These are phyloP conservation scores for Sarcophaga variegata DNA, from an alignment of 2,888 invertebrate genomes.

Conservation along the genomic window DNA sequence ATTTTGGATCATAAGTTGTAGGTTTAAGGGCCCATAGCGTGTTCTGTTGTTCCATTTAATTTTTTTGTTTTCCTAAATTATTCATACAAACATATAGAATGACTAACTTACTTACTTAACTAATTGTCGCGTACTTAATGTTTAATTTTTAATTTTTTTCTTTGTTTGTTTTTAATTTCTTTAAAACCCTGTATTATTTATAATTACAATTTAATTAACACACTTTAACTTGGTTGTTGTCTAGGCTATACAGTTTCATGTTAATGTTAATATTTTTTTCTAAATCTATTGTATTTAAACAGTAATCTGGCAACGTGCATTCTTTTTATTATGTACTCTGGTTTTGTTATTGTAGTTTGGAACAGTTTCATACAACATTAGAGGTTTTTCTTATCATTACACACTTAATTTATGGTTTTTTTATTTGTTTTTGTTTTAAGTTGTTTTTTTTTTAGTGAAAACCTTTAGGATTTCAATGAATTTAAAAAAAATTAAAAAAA, in stretches of 20 bases:
- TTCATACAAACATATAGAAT: slow-evolving; percentile 29
- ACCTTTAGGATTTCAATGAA: slow-evolving; percentile 25
- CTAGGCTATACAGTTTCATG: background rate
- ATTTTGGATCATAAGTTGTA: too few relatives aligned
- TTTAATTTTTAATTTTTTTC: background rate
- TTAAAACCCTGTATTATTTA: slow-evolving; percentile 63
- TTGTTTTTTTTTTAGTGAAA: slow-evolving; percentile 1
- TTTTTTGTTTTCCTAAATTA: slow-evolving; percentile 6
- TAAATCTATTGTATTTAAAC: slow-evolving; percentile 38
- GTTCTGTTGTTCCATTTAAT: background rate
- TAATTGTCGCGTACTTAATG: slow-evolving; percentile 18
- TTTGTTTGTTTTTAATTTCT: slow-evolving; percentile 1
- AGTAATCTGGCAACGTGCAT: slow-evolving; percentile 51
- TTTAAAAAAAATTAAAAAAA: background rate
- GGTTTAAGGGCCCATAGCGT: too few relatives aligned
- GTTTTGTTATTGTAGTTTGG: slow-evolving; percentile 1
- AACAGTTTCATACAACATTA: too few relatives aligned
- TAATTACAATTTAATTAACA: slow-evolving; percentile 53
- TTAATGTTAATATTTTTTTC: background rate
- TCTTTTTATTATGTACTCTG: slow-evolving; percentile 1
- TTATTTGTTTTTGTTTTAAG: background rate
- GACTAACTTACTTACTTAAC: slow-evolving; percentile 26
- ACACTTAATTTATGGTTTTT: slow-evolving; percentile 32
- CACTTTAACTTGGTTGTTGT: slow-evolving; percentile 36
- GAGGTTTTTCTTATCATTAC: background rate